These are phyloP conservation scores for Drosophila nigricruria DNA, from an alignment of 2,888 invertebrate species.

Conservation along the genomic window DNA sequence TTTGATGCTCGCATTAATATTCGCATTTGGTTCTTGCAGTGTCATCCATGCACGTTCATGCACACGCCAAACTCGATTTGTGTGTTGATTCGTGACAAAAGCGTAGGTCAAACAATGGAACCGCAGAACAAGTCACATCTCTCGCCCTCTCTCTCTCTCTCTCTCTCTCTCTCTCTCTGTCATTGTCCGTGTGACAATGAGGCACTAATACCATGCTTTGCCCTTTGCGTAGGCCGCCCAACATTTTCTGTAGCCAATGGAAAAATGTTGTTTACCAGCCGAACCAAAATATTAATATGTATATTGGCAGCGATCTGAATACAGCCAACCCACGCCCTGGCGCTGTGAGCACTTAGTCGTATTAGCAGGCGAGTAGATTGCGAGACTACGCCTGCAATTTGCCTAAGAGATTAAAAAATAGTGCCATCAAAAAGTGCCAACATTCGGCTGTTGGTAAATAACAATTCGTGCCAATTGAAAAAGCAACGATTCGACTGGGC, in stretches of 20 bases:
- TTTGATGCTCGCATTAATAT: slow-evolving; percentile 13
- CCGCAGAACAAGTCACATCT: slow-evolving; percentile 24
- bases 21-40: slow-evolving; percentile 23
- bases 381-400: slow-evolving; percentile 58
- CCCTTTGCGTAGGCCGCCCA: slow-evolving; percentile 19
- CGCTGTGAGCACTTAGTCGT: slow-evolving; percentile 56
- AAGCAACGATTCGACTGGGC: slow-evolving; percentile 1
- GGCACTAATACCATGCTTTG: slow-evolving; percentile 23
- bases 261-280: slow-evolving; percentile 68
- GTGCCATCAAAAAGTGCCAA: slow-evolving; percentile 35
- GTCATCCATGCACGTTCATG: slow-evolving; percentile 14
- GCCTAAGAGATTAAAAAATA: slow-evolving; percentile 71
- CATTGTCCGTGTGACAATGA: slow-evolving; percentile 48
- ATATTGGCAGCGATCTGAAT: slow-evolving; percentile 34
- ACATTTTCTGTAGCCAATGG: slow-evolving; percentile 43
- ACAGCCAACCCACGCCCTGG: background rate
- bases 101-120: slow-evolving; percentile 41
- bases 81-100: slow-evolving; percentile 25
- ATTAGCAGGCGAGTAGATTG: slow-evolving; percentile 44
- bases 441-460: slow-evolving; percentile 62
- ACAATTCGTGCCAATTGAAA: slow-evolving; percentile 63
- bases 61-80: slow-evolving; percentile 22
- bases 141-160: background rate
- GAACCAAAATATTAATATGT: slow-evolving; percentile 41
- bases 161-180: background rate